Conservation (phyloP, 2,113 vertebrate genomes). For the Apus apus region DNA sequence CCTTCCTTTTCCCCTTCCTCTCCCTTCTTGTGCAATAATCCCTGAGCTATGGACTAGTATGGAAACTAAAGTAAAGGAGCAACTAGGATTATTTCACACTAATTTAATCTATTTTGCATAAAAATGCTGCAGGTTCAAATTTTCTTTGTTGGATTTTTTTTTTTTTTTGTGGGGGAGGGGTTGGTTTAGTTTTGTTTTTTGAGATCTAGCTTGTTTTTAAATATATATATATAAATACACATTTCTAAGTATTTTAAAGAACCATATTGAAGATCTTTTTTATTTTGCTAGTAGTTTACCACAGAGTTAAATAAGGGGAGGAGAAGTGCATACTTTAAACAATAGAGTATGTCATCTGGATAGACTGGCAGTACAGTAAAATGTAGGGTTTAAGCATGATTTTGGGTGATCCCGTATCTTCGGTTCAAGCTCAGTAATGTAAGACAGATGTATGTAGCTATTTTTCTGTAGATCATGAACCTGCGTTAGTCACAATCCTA, state of each 20-base stretch:
- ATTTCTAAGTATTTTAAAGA: too few relatives aligned
- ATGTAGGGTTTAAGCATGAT: neutral
- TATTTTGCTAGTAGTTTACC: too few relatives aligned
- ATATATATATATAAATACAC: too few relatives aligned
- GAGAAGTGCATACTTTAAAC: too few relatives aligned
- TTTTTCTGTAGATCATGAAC: neutral
- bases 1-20: too few relatives aligned
- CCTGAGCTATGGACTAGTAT: neutral
- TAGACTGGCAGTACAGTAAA: neutral
- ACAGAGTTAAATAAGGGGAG: too few relatives aligned
- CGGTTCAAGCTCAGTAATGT: neutral
- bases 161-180: neutral
- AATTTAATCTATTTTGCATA: neutral
- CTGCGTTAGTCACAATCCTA: neutral
- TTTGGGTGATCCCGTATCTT: neutral
- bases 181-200: too few relatives aligned
- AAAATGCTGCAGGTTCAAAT: neutral
- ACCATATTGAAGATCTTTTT: too few relatives aligned
- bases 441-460: neutral
- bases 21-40: neutral
- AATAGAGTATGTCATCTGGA: neutral
- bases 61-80: neutral
- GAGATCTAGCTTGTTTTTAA: too few relatives aligned
- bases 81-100: neutral
- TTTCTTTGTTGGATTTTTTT: neutral